A percentile compares a stretch with the other conserved stretches of the same genome.
phyloP scores from a whole-genome alignment of 2,888 invertebrate genomes.

The Tipula lateralis region DNA sequence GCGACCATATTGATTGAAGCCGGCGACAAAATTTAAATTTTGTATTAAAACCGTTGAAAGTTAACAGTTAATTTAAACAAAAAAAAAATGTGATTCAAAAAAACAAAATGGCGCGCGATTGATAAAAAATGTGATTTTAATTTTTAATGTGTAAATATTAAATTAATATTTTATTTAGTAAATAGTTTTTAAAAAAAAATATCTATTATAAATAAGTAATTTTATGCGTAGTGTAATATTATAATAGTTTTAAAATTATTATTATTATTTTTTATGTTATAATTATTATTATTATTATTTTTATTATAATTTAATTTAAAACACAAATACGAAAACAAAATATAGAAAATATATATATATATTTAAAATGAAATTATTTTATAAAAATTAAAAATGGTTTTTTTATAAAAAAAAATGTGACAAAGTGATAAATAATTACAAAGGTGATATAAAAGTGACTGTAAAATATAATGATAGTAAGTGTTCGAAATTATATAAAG shows the following conservation, averaged over 20 bases:
- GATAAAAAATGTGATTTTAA: conserved; percentile 9
- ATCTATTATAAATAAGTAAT: neutral
- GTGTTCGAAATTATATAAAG: no score
- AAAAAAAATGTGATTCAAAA: neutral
- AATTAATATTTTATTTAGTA: neutral
- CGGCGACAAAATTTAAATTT: neutral
- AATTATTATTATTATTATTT: neutral
- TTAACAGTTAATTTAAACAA: no score
- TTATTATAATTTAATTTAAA: neutral
- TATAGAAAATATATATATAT: neutral
- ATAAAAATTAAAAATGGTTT: neutral
- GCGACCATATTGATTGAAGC: conserved; percentile 63
- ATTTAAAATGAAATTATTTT: neutral
- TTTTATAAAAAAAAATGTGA: neutral
- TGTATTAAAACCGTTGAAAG: neutral
- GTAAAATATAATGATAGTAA: no score
- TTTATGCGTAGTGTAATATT: neutral
- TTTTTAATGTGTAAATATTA: neutral
- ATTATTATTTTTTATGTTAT: no score
- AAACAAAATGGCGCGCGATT: neutral
- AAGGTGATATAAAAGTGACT: neutral
- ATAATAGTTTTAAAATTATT: neutral
- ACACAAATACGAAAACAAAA: neutral
- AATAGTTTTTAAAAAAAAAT: neutral
- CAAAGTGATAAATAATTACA: neutral